phyloP scores from a whole-genome alignment of 2,113 vertebrate species.

The Thamnophis sirtalis region DNA sequence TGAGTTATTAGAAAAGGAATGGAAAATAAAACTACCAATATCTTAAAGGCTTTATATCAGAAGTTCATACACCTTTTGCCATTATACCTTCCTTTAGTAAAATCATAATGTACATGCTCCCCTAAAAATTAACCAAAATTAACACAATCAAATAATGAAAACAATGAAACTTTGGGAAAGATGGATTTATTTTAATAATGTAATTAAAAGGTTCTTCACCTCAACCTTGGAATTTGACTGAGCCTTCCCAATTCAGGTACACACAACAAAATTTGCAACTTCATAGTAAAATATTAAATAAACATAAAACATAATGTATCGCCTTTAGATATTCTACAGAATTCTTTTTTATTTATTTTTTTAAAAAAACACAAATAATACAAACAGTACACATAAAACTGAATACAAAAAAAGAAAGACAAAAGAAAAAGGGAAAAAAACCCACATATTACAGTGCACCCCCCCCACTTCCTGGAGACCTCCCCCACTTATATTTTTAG shows the following conservation, averaged over 20 bases:
- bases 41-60: no score
- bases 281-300: conserved; percentile 6
- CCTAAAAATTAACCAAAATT: not conserved
- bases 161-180: not conserved
- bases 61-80: not conserved
- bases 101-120: not conserved
- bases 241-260: not conserved
- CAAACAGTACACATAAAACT: no score
- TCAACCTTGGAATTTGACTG: not conserved
- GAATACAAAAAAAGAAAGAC: no score
- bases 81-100: not conserved
- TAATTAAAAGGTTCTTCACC: not conserved
- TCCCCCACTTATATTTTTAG: no score
- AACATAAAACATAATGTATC: not conserved
- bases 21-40: no score
- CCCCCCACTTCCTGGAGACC: no score
- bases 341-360: no score
- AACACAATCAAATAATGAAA: not conserved
- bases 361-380: no score
- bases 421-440: no score
- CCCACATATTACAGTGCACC: no score
- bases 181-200: not conserved
- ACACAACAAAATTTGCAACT: not conserved
- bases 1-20: not conserved
- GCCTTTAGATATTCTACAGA: not conserved